phyloP scores from a whole-genome alignment of 2,797 vertebrate species.

The Sebastes vulpes region DNA sequence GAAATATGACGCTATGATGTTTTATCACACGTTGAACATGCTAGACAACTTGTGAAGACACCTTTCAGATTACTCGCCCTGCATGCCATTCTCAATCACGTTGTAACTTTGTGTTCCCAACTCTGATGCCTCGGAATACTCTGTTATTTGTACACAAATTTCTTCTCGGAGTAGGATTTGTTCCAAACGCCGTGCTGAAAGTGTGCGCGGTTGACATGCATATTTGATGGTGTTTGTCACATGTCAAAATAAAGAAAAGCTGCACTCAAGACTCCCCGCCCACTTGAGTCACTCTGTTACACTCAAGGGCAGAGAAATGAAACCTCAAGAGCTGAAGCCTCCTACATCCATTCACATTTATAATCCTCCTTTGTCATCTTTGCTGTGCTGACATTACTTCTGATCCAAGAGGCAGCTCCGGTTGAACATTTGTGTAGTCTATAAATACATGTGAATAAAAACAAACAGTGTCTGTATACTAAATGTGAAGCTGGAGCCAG shows the following conservation, averaged over 20 bases:
- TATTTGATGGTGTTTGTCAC: constrained; percentile 60
- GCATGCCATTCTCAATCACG: constrained; percentile 48
- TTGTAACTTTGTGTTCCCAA: constrained; percentile 21
- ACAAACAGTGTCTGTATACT: background rate
- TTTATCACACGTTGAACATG: constrained; percentile 72
- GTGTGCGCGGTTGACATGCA: constrained; percentile 33
- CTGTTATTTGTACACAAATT: constrained; percentile 17
- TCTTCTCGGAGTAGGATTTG: constrained; percentile 3
- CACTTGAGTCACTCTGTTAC: constrained; percentile 44
- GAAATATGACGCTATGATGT: constrained; percentile 60
- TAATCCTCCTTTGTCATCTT: constrained; percentile 36
- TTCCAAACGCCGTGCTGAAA: constrained; percentile 36
- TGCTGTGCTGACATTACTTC: constrained; percentile 17
- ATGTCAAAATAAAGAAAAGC: constrained; percentile 57
- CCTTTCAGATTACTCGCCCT: constrained; percentile 47
- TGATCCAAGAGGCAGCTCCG: constrained; percentile 7
- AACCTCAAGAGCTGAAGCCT: constrained; percentile 23
- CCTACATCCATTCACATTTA: constrained; percentile 32
- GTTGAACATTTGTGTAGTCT: constrained; percentile 2
- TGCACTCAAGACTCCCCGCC: constrained; percentile 17
- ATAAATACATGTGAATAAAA: background rate
- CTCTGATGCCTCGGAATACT: constrained; percentile 28
- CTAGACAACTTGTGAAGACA: constrained; percentile 51
- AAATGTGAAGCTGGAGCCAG: background rate
- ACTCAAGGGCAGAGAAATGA: constrained; percentile 36